Evolutionary conservation across 2,888 invertebrate species (phyloP), one percentile per base, ranked within the genome.

Genomic region (Oscheius onirici): DNA sequence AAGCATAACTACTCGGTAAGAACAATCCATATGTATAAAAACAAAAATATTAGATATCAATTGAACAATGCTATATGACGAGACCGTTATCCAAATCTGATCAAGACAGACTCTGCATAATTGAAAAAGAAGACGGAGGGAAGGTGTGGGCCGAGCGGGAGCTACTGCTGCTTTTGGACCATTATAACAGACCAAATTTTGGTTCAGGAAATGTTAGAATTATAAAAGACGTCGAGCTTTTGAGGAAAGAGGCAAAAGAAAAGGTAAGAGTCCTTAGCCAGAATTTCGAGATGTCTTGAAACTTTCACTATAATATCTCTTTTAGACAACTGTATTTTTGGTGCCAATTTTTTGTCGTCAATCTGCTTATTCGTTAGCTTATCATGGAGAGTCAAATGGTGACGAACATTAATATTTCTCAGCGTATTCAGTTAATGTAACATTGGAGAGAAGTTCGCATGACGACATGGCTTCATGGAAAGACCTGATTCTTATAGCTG

Each of bases 181-280:
- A 70, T 40, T 41, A 54, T 28, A 26, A 28, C 24, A 8, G 55
- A 40, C 40, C 71, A 69, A 44, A 69, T 67, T 68, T 15, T 26
- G n/a, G 68, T 3, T 15, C 28, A 26, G 54, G 24, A 54, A 20
- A 73, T 1, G 67, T 81, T 20, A 55, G 75, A 49, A 28, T 81
- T 2, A 71, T 74, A 44, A 74, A 77, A 69, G 83, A 83, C 43
- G 73, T 83, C 41, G 79, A 79, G 52, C 54, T 78, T 10, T 60
- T 80, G 22, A 75, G 70, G 63, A 82, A 82, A 55, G 80, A 82
- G 61, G 70, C 74, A 13, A 77, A 80, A 52, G 78, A 78, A 26
- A 76, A 75, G 40, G 74, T 74, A 15, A 0, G 8, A 20, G n/a
- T 52, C 17, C n/a, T n/a, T n/a, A n/a, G n/a, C n/a, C n/a, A n/a